Conservation (phyloP, 2,113 vertebrate genomes). For the Nyctibius bracteatus region DNA sequence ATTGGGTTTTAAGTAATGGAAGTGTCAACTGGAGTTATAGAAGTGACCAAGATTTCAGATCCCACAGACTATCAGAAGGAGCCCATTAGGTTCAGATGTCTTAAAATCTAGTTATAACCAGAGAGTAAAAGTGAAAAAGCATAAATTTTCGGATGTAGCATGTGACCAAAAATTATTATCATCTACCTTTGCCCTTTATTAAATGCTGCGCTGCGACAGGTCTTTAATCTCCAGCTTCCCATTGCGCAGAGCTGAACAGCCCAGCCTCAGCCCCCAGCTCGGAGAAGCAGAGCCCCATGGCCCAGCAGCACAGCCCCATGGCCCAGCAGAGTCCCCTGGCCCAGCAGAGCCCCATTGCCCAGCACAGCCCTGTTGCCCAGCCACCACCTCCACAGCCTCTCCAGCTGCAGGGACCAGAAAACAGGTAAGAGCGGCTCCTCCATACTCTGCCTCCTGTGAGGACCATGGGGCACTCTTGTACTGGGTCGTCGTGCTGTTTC, state of each 20-base stretch:
- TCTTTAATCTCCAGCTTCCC: slow-evolving; percentile 33
- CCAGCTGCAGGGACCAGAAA: slow-evolving; percentile 88
- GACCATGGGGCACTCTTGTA: neutral
- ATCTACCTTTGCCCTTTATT: slow-evolving; percentile 7
- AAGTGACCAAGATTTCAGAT: neutral
- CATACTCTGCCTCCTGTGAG: neutral
- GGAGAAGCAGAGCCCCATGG: slow-evolving; percentile 93
- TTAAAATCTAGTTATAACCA: slow-evolving; percentile 25
- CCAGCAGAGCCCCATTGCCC: slow-evolving; percentile 75
- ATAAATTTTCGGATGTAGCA: neutral
- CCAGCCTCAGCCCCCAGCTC: slow-evolving; percentile 90
- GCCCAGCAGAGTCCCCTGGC: slow-evolving; percentile 80
- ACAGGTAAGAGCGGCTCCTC: slow-evolving; percentile 75
- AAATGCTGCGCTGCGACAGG: neutral
- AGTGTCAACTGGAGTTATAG: neutral
- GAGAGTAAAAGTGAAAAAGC: neutral
- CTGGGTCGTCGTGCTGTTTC: neutral
- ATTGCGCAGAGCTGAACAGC: slow-evolving; percentile 83
- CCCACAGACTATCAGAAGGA: neutral
- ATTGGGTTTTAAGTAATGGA: neutral
- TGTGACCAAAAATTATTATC: neutral
- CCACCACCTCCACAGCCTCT: slow-evolving; percentile 81
- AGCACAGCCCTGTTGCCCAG: slow-evolving; percentile 73
- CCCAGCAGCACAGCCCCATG: slow-evolving; percentile 86
- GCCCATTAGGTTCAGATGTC: neutral